A percentile compares a stretch with the other conserved stretches of the same genome.
Evolutionary conservation across 2,797 vertebrate species (phyloP).

Genomic region (Microctenopoma lineatum): DNA sequence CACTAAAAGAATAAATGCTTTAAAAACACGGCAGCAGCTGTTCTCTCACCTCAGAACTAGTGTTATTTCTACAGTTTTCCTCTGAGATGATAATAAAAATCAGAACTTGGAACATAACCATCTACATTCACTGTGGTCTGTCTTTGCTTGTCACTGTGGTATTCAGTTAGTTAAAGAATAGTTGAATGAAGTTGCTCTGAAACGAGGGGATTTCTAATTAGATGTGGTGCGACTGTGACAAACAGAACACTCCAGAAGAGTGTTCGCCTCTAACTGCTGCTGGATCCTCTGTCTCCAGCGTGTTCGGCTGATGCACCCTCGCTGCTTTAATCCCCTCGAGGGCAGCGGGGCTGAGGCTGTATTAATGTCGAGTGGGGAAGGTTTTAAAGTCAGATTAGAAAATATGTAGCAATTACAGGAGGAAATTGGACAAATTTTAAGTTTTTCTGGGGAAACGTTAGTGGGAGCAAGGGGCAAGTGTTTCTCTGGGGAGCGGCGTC

Average conservation of each 20-base stretch:
- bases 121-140: too few species aligned
- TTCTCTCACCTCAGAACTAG: neutral
- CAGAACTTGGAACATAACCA: too few species aligned
- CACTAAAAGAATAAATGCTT: neutral
- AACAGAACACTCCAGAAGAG: conserved; percentile 17
- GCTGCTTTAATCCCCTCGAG: conserved; percentile 44
- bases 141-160: neutral
- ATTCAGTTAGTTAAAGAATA: conserved; percentile 1
- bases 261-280: conserved; percentile 26
- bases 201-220: conserved; percentile 35
- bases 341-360: conserved; percentile 25
- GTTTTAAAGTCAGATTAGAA: conserved; percentile 67
- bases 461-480: conserved; percentile 29
- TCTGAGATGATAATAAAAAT: neutral
- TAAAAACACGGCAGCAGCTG: too few species aligned
- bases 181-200: conserved; percentile 21
- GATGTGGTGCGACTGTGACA: conserved; percentile 36
- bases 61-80: neutral
- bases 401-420: conserved; percentile 43
- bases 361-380: conserved; percentile 41
- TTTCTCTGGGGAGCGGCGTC: conserved; percentile 9
- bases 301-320: neutral
- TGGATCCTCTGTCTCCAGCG: conserved; percentile 22
- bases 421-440: conserved; percentile 31
- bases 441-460: conserved; percentile 7